Evolutionary conservation across 1,140 invertebrate species (phyloP).

Genomic region (Pachypsylla venusta): DNA sequence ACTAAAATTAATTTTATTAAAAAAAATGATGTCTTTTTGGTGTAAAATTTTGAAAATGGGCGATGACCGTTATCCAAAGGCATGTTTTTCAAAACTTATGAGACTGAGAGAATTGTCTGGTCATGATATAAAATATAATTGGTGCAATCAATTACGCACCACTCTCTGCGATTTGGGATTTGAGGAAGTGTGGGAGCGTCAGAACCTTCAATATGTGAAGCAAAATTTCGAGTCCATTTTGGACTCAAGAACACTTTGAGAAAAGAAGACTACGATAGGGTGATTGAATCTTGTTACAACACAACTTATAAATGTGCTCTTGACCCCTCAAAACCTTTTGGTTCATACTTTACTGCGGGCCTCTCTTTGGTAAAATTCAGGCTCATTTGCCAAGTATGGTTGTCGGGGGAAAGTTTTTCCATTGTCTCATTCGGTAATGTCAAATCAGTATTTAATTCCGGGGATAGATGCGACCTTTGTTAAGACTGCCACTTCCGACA

Average conservation of each 20-base stretch:
- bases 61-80: background rate
- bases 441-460: too few species aligned
- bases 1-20: background rate
- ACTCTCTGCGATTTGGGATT: background rate
- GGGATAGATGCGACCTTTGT: too few species aligned
- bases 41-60: background rate
- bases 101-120: too few species aligned
- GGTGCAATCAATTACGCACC: too few species aligned
- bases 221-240: background rate
- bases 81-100: background rate
- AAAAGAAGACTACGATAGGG: background rate
- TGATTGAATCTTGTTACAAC: background rate
- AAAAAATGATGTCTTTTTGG: background rate
- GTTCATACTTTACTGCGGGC: background rate
- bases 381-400: background rate
- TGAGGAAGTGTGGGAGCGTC: background rate
- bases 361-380: background rate
- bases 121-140: too few species aligned
- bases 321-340: background rate
- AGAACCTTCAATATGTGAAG: background rate
- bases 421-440: background rate
- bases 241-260: background rate
- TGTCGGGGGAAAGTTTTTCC: too few species aligned
- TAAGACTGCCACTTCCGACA: too few species aligned
- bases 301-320: background rate